A percentile compares a stretch with the other conserved stretches of the same genome.
These are phyloP conservation scores for Parnassius apollo DNA, from an alignment of 2,888 invertebrate species.

Conservation along the genomic window DNA sequence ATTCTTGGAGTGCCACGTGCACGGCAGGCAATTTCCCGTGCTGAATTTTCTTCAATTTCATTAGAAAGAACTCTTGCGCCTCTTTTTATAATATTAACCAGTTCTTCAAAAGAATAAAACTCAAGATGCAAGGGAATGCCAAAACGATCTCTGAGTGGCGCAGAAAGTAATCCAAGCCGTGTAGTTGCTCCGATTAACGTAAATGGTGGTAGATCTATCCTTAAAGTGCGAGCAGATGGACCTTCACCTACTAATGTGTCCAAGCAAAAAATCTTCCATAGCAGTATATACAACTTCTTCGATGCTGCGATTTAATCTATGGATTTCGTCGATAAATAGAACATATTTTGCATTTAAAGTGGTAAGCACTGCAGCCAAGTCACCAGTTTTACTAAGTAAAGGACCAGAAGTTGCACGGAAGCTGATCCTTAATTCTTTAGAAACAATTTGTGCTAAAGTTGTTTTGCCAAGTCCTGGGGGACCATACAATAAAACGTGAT, in stretches of 20 bases:
- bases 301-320: not conserved
- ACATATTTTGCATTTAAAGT: constrained; percentile 5
- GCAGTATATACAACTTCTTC: constrained; percentile 14
- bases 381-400: constrained; percentile 3
- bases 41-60: not conserved
- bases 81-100: constrained; percentile 1
- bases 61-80: not conserved
- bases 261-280: constrained; percentile 13
- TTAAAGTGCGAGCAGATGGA: not conserved
- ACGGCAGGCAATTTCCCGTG: constrained; percentile 8
- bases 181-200: constrained; percentile 16
- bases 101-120: constrained; percentile 4
- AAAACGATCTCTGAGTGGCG: constrained; percentile 11
- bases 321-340: constrained; percentile 16
- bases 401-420: constrained; percentile 13
- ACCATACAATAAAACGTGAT: constrained; percentile 11
- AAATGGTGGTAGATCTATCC: constrained; percentile 9
- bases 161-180: constrained; percentile 2
- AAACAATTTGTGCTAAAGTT: constrained; percentile 10
- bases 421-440: constrained; percentile 7
- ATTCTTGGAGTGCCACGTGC: constrained; percentile 11
- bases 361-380: constrained; percentile 11
- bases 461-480: constrained; percentile 18
- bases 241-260: constrained; percentile 9
- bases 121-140: constrained; percentile 7